Conservation (phyloP, 2,888 invertebrate genomes). For the Melanargia galathea region DNA sequence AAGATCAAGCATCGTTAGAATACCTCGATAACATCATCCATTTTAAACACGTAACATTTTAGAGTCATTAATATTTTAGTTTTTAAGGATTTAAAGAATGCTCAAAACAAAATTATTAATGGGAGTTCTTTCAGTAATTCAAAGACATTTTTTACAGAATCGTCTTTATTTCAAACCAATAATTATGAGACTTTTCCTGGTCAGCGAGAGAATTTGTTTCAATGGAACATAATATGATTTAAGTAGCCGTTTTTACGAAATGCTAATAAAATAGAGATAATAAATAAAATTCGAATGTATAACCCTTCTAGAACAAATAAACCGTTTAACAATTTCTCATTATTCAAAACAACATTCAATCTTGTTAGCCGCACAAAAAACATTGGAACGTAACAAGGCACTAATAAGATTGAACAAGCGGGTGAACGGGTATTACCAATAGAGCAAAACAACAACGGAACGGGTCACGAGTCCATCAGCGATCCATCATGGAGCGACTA, state of each 20-base stretch:
- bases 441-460: slow-evolving; percentile 73
- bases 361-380: slow-evolving; percentile 59
- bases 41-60: slow-evolving; percentile 7
- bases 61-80: not conserved
- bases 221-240: not conserved
- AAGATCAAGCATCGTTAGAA: slow-evolving; percentile 48
- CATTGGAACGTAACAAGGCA: slow-evolving; percentile 74
- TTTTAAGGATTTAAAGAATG: not conserved
- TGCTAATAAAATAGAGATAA: not conserved
- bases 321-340: slow-evolving; percentile 17
- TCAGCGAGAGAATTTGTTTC: not conserved
- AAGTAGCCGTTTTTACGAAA: not conserved
- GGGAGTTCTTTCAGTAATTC: too few species aligned
- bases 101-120: too few species aligned
- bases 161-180: too few species aligned
- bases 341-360: slow-evolving; percentile 21
- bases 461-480: slow-evolving; percentile 77
- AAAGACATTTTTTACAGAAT: too few species aligned
- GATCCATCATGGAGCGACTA: slow-evolving; percentile 71
- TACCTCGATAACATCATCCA: slow-evolving; percentile 50
- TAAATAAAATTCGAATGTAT: not conserved
- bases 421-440: slow-evolving; percentile 67
- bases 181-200: too few species aligned
- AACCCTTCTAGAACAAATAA: slow-evolving; percentile 9
- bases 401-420: slow-evolving; percentile 66